A percentile compares a stretch with the other conserved stretches of the same genome.
phyloP scores from a whole-genome alignment of 2,797 vertebrate species.

The Glossophaga mutica region DNA sequence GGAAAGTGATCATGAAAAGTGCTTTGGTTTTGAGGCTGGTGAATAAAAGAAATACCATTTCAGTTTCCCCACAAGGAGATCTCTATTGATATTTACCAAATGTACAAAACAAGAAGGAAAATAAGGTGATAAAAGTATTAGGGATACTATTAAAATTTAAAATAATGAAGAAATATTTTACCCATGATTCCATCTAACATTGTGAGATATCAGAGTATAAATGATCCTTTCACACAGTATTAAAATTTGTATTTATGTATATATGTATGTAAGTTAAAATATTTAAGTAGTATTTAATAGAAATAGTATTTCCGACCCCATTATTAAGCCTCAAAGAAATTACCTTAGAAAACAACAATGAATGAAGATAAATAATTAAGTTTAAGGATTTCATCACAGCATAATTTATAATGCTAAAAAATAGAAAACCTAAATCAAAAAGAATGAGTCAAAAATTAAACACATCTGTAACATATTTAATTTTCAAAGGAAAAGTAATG shows the following conservation, averaged over 20 bases:
- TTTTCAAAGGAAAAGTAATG: neutral
- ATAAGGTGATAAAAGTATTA: slow-evolving; percentile 27
- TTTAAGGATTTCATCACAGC: neutral
- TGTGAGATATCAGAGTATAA: neutral
- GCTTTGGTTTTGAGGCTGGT: slow-evolving; percentile 18
- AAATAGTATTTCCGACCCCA: slow-evolving; percentile 19
- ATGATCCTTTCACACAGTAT: neutral
- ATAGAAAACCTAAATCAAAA: neutral
- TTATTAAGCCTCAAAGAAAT: slow-evolving; percentile 20
- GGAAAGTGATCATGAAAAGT: slow-evolving; percentile 52
- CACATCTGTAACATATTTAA: neutral
- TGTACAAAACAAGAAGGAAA: slow-evolving; percentile 19
- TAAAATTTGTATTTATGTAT: neutral
- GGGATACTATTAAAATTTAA: slow-evolving; percentile 48
- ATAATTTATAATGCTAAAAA: neutral
- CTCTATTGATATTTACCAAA: neutral
- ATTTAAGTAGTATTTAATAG: neutral
- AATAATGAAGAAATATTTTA: slow-evolving; percentile 28
- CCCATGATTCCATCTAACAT: neutral
- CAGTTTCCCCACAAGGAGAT: slow-evolving; percentile 22
- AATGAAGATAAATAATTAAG: slow-evolving; percentile 8
- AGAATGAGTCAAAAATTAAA: slow-evolving; percentile 24
- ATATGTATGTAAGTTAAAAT: neutral
- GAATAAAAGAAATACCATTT: slow-evolving; percentile 49
- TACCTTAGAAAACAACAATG: neutral